Evolutionary conservation across 2,113 vertebrate species (phyloP), one percentile per base, ranked within the genome.

Genomic region (Octodon degus): DNA sequence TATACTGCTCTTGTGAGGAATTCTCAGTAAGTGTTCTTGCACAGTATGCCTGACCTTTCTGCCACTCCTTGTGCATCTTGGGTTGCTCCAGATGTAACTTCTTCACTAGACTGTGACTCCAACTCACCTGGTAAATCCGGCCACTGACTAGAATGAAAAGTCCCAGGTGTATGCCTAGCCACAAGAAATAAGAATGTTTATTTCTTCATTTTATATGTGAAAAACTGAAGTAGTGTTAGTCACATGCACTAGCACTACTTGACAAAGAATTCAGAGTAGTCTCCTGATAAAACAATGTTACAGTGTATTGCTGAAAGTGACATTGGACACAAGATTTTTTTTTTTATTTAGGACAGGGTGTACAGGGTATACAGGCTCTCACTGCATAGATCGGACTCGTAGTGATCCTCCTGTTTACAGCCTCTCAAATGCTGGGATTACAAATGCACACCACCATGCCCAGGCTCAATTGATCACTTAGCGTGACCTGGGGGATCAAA

Each of bases 221-320:
- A 67, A 70, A 62, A 79, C 19, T n/a, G 9, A 89, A 50, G 0
- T 34, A 37, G 40, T 40, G 16, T 4, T 34, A 70, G 19, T 72
- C 70, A n/a, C 0, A 10, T 13, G 25, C 10, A 58, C 10, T 0
- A 1, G 43, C 43, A 43, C 43, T 9, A 0, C 20, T 68, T 91
- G 16, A 40, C 7, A 5, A 8, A 7, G 30, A 40, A 62, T 37
- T 2, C 25, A 85, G n/a, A 30, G 22, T 17, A 5, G 3, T 25
- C 14, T 58, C 43, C 14, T 65, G 22, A 34, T 16, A 12, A 14
- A 24, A 1, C 10, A 9, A 20, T 19, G 6, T 53, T 5, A 37
- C 17, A 19, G 20, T 27, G n/a, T 34, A 37, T 43, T 37, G 7
- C 53, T 47, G 30, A 58, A 58, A 19, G 10, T 67, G 25, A 67